Evolutionary conservation across 2,797 vertebrate genomes (phyloP).

Genomic region (Argya squamiceps): DNA sequence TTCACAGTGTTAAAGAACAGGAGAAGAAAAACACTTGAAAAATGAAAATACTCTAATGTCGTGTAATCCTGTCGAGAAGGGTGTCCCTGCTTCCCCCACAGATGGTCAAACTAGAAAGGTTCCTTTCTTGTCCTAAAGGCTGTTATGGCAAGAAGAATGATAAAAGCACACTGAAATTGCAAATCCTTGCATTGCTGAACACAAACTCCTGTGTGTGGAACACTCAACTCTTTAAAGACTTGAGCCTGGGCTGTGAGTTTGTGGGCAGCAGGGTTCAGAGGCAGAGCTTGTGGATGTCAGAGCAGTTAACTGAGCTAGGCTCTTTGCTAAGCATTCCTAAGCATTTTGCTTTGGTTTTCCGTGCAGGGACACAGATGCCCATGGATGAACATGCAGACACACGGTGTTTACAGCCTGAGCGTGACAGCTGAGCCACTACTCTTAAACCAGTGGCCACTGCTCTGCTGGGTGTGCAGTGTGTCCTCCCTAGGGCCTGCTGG

Average conservation of each 20-base stretch:
- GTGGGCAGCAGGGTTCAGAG: not conserved
- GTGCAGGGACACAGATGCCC: not conserved
- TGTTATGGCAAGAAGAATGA: not conserved
- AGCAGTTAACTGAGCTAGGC: not conserved
- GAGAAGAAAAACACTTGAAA: not conserved
- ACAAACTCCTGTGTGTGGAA: not conserved
- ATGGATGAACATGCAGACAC: too few species aligned
- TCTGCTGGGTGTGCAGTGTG: not conserved
- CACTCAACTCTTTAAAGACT: not conserved
- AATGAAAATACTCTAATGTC: not conserved
- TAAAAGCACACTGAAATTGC: not conserved
- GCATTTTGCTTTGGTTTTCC: not conserved
- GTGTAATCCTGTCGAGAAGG: not conserved
- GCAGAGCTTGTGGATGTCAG: not conserved
- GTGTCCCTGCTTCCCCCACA: not conserved
- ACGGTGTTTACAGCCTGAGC: not conserved
- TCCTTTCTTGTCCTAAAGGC: not conserved
- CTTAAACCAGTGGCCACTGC: fast-evolving
- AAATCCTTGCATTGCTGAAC: not conserved
- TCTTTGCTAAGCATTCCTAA: not conserved
- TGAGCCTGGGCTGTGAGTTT: not conserved
- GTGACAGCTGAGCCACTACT: fast-evolving
- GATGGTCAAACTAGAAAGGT: not conserved
- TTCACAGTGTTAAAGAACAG: not conserved
- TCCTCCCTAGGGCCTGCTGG: not conserved